phyloP scores from a whole-genome alignment of 2,113 vertebrate genomes.

The Stictonetta naevosa region DNA sequence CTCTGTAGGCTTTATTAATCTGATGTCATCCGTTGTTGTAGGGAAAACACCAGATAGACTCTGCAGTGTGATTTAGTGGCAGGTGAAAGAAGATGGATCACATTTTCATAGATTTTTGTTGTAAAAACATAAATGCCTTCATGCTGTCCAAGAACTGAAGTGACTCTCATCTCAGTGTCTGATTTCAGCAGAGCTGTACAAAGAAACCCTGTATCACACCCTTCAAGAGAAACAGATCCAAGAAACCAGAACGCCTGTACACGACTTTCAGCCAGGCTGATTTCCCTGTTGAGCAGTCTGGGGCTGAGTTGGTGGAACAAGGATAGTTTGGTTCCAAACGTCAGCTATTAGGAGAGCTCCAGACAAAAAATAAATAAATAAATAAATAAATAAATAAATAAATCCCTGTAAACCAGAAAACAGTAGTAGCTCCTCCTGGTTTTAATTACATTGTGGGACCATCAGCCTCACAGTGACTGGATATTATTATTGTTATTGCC shows the following conservation, averaged over 20 bases:
- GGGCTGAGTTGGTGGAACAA: neutral
- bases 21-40: neutral
- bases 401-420: neutral
- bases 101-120: neutral
- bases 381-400: neutral
- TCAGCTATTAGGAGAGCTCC: neutral
- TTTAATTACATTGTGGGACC: neutral
- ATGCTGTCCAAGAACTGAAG: neutral
- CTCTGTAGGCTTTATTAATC: slow-evolving; percentile 11
- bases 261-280: neutral
- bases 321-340: neutral
- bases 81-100: neutral
- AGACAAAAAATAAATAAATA: neutral
- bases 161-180: neutral
- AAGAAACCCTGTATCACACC: neutral
- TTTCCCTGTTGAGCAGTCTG: neutral
- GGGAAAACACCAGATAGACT: neutral
- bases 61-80: neutral
- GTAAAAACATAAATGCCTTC: neutral
- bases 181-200: neutral
- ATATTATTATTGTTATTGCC: neutral
- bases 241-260: neutral
- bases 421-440: neutral
- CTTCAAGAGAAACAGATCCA: neutral
- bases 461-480: neutral